Base-by-base conservation (phyloP, 2,113 vertebrate species). In the Hipposideros armiger region DNA sequence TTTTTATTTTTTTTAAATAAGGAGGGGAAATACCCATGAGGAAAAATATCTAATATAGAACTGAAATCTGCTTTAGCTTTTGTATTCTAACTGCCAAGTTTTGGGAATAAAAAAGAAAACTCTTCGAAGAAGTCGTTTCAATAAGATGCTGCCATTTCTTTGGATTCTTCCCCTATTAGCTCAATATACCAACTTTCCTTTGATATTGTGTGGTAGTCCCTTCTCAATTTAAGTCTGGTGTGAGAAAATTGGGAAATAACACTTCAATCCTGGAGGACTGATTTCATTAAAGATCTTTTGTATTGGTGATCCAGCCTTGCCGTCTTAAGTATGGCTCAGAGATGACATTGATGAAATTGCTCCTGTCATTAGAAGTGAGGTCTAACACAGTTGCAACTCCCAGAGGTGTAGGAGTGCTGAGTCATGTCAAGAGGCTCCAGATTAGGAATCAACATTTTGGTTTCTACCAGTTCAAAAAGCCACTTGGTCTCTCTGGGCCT, bases 241-340 rank as follows among this genome's bases (percentile, higher is more conserved):
- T 50, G 78, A 93, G 95, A 87, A 97, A 92, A 97, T 52, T 97
- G 76, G 32, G 64, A 90, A 90, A 45, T 88, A 87, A 60, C 28
- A 40, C 64, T 92, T 96, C 74, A 95, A 94, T 96, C 76, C 76
- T 92, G 66, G 16, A 94, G 76, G 66, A 50, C 81, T 81, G 85
- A 91, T 87, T 90, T 96, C 81, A 90, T 95, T 96, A 95, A 95
- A 92, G 60, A 77, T 95, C 72, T 93, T 87, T 72, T 58, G 19
- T 73, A 60, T 90, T 70, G 64, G 52, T 76, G 47, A 90, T 76
- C 76, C 67, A 42, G 60, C 42, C 76, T 85, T 95, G 80, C 72
- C 3, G 2, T 86, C 77, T 81, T 73, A 80, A 85, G 77, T 73
- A 50, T 94, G 73, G 32, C 47, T 91, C 91, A 77, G 26, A 62